Conservation (phyloP, 2,113 vertebrate genomes). For the Uria lomvia region DNA sequence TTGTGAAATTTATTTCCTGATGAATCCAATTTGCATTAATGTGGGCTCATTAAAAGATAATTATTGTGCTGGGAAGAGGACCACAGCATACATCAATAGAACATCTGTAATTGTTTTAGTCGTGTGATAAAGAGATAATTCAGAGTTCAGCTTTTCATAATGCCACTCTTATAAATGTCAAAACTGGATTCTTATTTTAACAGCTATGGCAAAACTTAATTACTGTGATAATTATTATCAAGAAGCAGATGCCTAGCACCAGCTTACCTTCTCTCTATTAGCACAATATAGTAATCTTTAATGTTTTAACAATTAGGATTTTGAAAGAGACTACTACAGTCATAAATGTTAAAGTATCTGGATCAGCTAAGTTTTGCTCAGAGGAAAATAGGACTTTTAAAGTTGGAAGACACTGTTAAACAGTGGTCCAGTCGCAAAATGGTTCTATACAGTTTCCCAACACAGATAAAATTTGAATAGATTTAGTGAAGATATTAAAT, state of each 20-base stretch:
- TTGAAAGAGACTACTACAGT: neutral
- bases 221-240: constrained; percentile 68
- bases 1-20: constrained; percentile 76
- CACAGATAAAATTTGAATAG: neutral
- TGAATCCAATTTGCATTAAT: constrained; percentile 90
- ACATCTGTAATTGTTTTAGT: constrained; percentile 72
- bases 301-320: neutral
- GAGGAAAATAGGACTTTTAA: neutral
- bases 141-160: constrained; percentile 54
- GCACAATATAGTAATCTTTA: neutral
- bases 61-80: constrained; percentile 74
- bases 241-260: constrained; percentile 48
- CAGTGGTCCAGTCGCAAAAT: neutral
- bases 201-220: constrained; percentile 65
- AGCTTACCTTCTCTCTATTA: constrained; percentile 25
- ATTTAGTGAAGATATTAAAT: neutral
- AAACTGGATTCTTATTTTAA: constrained; percentile 59
- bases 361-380: neutral
- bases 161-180: constrained; percentile 69
- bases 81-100: constrained; percentile 58
- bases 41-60: constrained; percentile 90
- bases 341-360: constrained; percentile 17
- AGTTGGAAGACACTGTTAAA: neutral
- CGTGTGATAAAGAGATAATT: constrained; percentile 60
- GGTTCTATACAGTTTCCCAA: neutral